Conservation (phyloP, 2,113 vertebrate genomes). For the Pan troglodytes region DNA sequence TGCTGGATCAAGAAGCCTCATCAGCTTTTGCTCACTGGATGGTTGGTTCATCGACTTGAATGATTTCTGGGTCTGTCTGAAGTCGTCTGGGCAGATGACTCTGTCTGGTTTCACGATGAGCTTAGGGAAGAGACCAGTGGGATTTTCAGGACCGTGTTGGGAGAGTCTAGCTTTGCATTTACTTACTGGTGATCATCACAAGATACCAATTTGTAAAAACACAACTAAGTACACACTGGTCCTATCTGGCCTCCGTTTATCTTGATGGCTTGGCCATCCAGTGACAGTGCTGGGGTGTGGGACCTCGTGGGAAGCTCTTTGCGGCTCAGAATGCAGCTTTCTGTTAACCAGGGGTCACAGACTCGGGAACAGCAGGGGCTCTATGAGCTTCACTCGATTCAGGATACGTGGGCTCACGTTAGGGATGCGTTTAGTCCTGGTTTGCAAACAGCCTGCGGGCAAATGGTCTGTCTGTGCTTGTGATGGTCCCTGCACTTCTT, state of each 20-base stretch:
- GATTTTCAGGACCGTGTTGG: accelerated
- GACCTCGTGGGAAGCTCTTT: background rate
- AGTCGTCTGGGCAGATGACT: background rate
- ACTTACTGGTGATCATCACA: background rate
- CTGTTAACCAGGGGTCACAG: background rate
- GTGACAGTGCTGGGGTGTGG: accelerated
- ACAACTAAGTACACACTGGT: background rate
- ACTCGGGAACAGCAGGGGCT: background rate
- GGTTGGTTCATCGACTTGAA: background rate
- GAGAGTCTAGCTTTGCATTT: background rate
- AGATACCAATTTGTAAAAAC: background rate
- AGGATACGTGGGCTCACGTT: accelerated
- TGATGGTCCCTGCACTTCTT: background rate
- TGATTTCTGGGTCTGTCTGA: background rate
- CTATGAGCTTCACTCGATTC: no score
- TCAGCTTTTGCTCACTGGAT: no score
- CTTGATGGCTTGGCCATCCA: accelerated
- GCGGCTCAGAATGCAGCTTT: accelerated
- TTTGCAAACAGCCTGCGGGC: background rate
- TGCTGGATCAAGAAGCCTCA: accelerated
- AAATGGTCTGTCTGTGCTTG: no score
- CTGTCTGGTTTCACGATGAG: background rate
- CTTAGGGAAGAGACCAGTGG: background rate
- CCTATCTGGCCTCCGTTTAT: background rate
- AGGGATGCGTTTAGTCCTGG: accelerated